These are phyloP conservation scores for Sialia sialis DNA, from an alignment of 2,113 vertebrate species.

Conservation along the genomic window DNA sequence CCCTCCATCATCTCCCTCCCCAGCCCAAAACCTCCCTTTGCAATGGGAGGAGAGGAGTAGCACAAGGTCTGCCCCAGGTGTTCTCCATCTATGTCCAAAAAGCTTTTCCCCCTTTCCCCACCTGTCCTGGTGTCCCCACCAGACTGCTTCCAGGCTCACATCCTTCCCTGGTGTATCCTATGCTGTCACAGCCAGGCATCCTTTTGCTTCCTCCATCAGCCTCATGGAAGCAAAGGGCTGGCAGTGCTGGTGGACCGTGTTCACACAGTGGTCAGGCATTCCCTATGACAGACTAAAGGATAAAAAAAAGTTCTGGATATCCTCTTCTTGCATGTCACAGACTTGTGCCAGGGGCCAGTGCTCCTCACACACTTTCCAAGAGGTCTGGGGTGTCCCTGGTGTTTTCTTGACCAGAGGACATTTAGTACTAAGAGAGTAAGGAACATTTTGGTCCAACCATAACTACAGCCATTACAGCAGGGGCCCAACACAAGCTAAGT, in stretches of 20 bases:
- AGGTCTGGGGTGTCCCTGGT: background rate
- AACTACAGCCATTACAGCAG: background rate
- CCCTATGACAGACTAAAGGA: background rate
- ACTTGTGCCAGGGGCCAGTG: background rate
- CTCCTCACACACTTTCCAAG: background rate
- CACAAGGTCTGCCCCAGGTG: background rate
- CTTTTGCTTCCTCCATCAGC: background rate
- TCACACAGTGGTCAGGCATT: background rate
- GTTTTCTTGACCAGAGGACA: background rate
- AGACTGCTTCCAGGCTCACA: background rate
- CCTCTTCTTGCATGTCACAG: background rate
- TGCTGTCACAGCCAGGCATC: background rate
- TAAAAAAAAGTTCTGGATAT: background rate
- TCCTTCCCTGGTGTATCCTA: background rate
- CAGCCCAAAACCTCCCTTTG: background rate
- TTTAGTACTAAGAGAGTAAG: background rate
- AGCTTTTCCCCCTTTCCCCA: background rate
- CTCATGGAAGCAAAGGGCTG: background rate
- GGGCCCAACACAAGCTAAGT: background rate
- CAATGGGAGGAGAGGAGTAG: background rate
- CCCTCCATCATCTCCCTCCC: background rate
- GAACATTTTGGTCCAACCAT: background rate
- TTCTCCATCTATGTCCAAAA: background rate
- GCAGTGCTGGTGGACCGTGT: background rate
- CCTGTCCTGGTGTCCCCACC: background rate